These are phyloP conservation scores for Syngnathus floridae DNA, from an alignment of 2,113 vertebrate genomes.

Conservation along the genomic window DNA sequence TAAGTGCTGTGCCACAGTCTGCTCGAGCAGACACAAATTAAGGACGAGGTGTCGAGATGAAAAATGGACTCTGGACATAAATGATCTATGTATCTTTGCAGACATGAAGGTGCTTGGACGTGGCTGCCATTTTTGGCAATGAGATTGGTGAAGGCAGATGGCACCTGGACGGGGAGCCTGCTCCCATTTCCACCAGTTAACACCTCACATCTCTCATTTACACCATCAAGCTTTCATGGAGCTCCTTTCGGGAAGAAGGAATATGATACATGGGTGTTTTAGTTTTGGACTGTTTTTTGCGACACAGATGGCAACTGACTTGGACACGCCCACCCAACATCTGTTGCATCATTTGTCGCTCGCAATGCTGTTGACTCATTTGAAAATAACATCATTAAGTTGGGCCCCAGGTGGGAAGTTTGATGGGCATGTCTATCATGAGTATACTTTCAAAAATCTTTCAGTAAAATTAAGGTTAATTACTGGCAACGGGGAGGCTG, in stretches of 20 bases:
- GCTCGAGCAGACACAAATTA: constrained; percentile 49
- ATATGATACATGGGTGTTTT: not conserved
- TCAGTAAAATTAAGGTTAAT: too few species aligned
- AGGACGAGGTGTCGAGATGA: constrained; percentile 24
- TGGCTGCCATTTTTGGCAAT: constrained; percentile 17
- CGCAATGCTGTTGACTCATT: constrained; percentile 33
- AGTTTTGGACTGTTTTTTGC: constrained; percentile 5
- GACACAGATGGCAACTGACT: constrained; percentile 45
- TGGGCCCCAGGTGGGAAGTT: not conserved
- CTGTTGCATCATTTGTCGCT: constrained; percentile 39
- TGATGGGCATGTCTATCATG: not conserved
- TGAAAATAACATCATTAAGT: constrained; percentile 28
- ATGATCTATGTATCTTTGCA: constrained; percentile 44
- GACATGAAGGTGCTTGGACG: constrained; percentile 19
- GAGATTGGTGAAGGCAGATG: constrained; percentile 20
- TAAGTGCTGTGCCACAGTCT: constrained; percentile 17
- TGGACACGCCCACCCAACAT: constrained; percentile 40
- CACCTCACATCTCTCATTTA: not conserved
- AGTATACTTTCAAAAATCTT: not conserved
- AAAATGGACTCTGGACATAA: constrained; percentile 48
- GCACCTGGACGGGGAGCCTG: constrained; percentile 4
- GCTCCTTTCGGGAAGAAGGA: not conserved
- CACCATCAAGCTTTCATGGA: not conserved
- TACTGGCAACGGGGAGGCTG: too few species aligned
- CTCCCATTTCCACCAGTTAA: not conserved